Conservation (phyloP, 2,888 invertebrate species). For the Cephonodes hylas region DNA sequence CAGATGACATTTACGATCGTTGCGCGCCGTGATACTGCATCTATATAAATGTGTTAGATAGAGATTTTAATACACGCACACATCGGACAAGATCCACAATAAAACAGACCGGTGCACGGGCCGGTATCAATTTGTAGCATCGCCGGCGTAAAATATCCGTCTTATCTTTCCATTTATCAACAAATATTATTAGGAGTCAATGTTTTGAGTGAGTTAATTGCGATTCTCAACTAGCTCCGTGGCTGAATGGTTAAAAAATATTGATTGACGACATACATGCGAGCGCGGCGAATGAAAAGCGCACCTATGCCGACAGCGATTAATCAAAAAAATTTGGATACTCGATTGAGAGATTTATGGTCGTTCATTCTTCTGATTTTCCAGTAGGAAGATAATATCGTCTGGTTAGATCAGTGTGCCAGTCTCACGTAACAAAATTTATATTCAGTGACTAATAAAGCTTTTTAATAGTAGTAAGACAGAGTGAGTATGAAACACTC, state of each 20-base stretch:
- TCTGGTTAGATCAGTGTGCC: not conserved
- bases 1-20: conserved; percentile 80
- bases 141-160: conserved; percentile 53
- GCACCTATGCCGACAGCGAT: conserved; percentile 7
- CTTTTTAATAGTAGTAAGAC: too few relatives aligned
- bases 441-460: not conserved
- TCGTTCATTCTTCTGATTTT: not conserved
- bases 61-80: conserved; percentile 65
- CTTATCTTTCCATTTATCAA: conserved; percentile 61
- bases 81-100: conserved; percentile 47
- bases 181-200: conserved; percentile 45
- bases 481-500: too few relatives aligned
- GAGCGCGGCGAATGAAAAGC: not conserved
- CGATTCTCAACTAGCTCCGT: conserved; percentile 18
- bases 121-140: conserved; percentile 65
- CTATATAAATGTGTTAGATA: conserved; percentile 69
- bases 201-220: conserved; percentile 36
- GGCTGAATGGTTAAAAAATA: conserved; percentile 1
- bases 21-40: conserved; percentile 72
- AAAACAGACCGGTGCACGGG: conserved; percentile 48
- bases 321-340: conserved; percentile 9
- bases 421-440: not conserved
- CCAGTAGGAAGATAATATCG: conserved; percentile 5
- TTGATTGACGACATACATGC: conserved; percentile 15
- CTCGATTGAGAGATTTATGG: not conserved